phyloP scores from a whole-genome alignment of 2,113 vertebrate genomes.

The Plotosus lineatus region DNA sequence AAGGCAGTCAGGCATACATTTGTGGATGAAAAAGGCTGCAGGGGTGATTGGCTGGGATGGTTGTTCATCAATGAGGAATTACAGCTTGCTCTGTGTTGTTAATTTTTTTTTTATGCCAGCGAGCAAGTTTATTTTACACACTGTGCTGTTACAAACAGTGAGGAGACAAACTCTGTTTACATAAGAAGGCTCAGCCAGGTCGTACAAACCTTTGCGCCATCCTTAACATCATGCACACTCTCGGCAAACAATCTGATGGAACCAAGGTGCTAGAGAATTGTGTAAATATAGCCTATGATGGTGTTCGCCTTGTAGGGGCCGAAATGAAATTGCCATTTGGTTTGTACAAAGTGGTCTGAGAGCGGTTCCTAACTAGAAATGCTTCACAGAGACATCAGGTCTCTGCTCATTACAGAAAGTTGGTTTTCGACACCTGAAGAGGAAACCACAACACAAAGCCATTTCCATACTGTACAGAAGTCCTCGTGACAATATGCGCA shows the following conservation, averaged over 20 bases:
- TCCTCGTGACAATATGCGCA: constrained; percentile 9
- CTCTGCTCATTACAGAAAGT: constrained; percentile 7
- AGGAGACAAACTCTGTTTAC: constrained; percentile 29
- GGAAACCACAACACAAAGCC: constrained; percentile 8
- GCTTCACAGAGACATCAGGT: constrained; percentile 25
- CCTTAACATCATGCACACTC: constrained; percentile 1
- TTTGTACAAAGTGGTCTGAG: constrained; percentile 34
- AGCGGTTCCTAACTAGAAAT: constrained; percentile 15
- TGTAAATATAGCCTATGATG: constrained; percentile 31
- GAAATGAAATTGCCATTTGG: constrained; percentile 10
- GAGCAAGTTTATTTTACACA: constrained; percentile 42
- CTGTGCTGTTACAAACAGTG: constrained; percentile 24
- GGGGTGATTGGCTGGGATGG: background rate
- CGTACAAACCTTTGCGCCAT: constrained; percentile 14
- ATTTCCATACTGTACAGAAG: constrained; percentile 14
- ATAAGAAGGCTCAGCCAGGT: constrained; percentile 6
- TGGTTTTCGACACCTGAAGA: constrained; percentile 42
- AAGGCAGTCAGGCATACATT: constrained; percentile 48
- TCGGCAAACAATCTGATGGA: constrained; percentile 30
- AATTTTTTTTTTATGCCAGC: background rate
- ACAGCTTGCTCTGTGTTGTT: constrained; percentile 33
- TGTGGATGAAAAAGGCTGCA: background rate
- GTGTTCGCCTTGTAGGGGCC: constrained; percentile 24
- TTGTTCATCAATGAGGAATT: constrained; percentile 25
- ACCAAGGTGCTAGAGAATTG: constrained; percentile 10